Conservation (phyloP, 2,113 vertebrate species). For the Cairina moschata region DNA sequence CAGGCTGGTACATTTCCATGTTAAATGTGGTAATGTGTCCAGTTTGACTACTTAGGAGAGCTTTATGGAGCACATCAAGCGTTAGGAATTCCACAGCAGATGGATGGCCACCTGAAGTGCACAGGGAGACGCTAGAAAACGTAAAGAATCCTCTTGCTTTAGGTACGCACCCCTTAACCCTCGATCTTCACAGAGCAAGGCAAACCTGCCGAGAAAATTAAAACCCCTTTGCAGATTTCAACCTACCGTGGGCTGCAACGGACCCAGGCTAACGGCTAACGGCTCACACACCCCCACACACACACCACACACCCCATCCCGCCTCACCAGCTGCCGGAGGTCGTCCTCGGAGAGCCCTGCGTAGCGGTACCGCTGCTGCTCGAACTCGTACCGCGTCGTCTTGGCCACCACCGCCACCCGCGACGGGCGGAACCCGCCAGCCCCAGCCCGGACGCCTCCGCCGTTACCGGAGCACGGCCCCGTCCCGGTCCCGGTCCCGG, state of each 20-base stretch:
- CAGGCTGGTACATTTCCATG: not conserved
- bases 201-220: rapidly evolving
- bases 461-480: too few species aligned
- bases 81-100: not conserved
- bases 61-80: rapidly evolving
- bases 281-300: too few species aligned
- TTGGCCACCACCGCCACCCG: too few species aligned
- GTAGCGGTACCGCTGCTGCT: too few species aligned
- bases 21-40: not conserved
- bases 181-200: not conserved
- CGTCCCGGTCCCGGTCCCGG: too few species aligned
- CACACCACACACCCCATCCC: too few species aligned
- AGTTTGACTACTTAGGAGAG: not conserved
- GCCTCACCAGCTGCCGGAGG: too few species aligned
- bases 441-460: too few species aligned
- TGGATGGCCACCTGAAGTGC: not conserved
- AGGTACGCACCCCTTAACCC: not conserved
- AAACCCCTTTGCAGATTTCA: not conserved
- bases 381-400: too few species aligned
- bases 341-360: too few species aligned
- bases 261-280: not conserved
- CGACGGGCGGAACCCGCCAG: too few species aligned
- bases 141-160: not conserved
- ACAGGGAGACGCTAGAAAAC: rapidly evolving
- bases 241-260: not conserved